Percentiles rank a stretch among this genome's conserved stretches.
These are phyloP conservation scores for Scrobipalpa atriplicella DNA, from an alignment of 2,888 invertebrate species.

Conservation along the genomic window DNA sequence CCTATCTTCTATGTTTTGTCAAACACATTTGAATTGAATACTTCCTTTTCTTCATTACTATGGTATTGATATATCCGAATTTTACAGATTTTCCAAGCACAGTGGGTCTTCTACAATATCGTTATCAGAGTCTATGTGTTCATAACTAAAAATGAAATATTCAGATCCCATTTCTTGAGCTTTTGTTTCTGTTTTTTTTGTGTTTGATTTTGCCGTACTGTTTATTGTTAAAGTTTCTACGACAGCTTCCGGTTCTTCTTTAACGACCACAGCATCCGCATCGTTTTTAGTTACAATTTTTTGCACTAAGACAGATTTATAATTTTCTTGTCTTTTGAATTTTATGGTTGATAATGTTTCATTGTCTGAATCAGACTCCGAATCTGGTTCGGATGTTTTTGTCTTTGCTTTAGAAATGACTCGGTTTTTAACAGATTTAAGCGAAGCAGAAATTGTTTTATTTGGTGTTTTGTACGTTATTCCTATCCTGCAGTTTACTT, in stretches of 20 bases:
- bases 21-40: no score
- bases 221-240: background rate
- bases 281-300: background rate
- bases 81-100: background rate
- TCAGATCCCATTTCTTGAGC: background rate
- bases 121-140: background rate
- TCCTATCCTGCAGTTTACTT: no score
- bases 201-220: background rate
- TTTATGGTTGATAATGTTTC: background rate
- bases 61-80: no score
- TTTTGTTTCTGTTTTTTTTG: background rate
- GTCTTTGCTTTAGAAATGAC: background rate
- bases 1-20: no score
- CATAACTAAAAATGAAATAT: background rate
- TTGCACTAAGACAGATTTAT: no score
- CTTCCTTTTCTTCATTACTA: no score
- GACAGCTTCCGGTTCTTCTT: background rate
- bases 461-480: background rate
- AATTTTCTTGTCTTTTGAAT: background rate
- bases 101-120: background rate
- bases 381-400: background rate
- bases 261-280: conserved; percentile 5
- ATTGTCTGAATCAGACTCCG: background rate
- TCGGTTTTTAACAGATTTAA: background rate
- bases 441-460: background rate